Base-by-base conservation (phyloP, 2,797 vertebrate species). In the Champsocephalus esox region DNA sequence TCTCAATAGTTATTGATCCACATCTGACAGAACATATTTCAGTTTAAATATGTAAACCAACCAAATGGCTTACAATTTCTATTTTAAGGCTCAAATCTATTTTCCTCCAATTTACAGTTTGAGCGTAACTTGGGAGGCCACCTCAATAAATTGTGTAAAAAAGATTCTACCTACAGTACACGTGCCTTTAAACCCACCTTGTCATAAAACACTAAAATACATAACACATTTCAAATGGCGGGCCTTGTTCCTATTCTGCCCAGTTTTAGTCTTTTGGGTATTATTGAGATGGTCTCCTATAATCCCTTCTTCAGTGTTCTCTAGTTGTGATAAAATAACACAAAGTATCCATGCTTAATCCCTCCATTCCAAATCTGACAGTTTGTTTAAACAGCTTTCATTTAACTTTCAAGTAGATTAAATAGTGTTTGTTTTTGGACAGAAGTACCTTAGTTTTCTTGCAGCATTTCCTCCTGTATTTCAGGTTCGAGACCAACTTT, bases 351-450 rank as follows among this genome's bases (percentile, higher is more conserved):
- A 67, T 52, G 55, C 64, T 87, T 86, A 88, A 83, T 81, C 83
- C 67, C 77, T 84, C 70, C 70, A 62, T 75, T 73, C 81, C 75
- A 86, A 81, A 89, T 89, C 86, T 87, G 66, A 73, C 73, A 52
- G 72, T 81, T 79, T 92, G 86, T 91, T 92, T 89, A 80, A 88
- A 79, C 73, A 85, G 87, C 81, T 88, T 89, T 77, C 69, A 75
- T 88, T 87, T 89, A 71, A 85, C 85, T 90, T 88, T 89, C 64
- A 82, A 87, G 83, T 86, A 75, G 89, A 90, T 89, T 86, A 84
- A 79, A 85, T 80, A 45, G 43, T 84, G 88, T 90, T 88, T 88
- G 75, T 79, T 84, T 92, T 88, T 81, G 70, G 67, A 75, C 65
- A 70, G 77, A 52, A 70, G 67, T 70, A 60, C 70, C 44, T 72